Percentiles rank a stretch among this genome's conserved stretches.
Evolutionary conservation across 2,888 invertebrate genomes (phyloP).

Genomic region (Penaeus monodon): DNA sequence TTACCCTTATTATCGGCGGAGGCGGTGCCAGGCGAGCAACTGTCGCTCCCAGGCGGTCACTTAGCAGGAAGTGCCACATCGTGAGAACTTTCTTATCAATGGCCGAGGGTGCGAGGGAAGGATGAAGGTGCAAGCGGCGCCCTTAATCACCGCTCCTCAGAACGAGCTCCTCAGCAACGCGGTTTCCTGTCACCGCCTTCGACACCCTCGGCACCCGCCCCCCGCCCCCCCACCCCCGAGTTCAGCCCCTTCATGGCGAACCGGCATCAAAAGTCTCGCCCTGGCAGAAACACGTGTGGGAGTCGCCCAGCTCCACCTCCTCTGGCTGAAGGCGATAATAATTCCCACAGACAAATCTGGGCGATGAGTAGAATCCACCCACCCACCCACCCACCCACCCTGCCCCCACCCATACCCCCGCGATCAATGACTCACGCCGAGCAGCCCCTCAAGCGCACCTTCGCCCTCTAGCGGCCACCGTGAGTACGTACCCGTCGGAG

Average conservation of each 20-base stretch:
- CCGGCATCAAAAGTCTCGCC: background rate
- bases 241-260: background rate
- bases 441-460: constrained; percentile 13
- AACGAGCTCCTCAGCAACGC: no score
- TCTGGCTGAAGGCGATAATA: constrained; percentile 9
- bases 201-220: no score
- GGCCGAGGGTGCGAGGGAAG: no score
- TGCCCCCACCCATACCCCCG: background rate
- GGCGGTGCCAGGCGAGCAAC: no score
- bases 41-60: no score
- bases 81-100: no score
- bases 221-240: background rate
- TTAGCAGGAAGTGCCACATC: no score
- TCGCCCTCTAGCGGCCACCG: constrained; percentile 19
- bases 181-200: no score
- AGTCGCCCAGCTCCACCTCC: background rate
- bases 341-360: constrained; percentile 6
- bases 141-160: no score
- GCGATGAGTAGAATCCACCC: background rate
- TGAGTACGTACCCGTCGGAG: constrained; percentile 24
- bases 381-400: background rate
- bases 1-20: no score
- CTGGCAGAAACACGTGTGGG: background rate
- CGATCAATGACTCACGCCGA: constrained; percentile 27
- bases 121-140: no score